These are phyloP conservation scores for Bagarius yarrelli DNA, from an alignment of 2,113 vertebrate genomes.

Conservation along the genomic window DNA sequence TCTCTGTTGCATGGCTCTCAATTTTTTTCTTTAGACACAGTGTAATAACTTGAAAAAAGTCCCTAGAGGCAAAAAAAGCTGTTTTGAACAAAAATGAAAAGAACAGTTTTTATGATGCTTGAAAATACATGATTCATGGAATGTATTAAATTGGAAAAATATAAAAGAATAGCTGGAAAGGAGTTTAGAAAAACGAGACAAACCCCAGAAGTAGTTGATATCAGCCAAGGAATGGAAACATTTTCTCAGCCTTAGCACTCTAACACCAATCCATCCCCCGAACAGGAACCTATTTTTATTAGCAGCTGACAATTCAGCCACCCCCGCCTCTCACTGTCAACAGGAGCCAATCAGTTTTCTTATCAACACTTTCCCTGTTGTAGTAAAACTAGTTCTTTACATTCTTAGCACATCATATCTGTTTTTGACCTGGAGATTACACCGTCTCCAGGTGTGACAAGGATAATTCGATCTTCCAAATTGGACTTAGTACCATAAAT, in stretches of 20 bases:
- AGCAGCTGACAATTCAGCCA: constrained; percentile 59
- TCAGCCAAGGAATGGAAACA: constrained; percentile 36
- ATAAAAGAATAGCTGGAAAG: constrained; percentile 28
- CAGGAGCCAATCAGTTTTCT: constrained; percentile 50
- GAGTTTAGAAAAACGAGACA: constrained; percentile 26
- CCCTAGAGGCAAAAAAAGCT: neutral
- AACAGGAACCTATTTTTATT: constrained; percentile 15
- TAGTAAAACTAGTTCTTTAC: neutral
- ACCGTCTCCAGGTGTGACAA: constrained; percentile 3
- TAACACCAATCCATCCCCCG: constrained; percentile 26
- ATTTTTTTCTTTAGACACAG: neutral
- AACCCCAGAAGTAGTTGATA: constrained; percentile 30
- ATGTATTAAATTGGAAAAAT: constrained; percentile 29
- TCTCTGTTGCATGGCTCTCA: neutral
- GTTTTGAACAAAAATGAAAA: constrained; percentile 1
- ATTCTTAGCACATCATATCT: constrained; percentile 6
- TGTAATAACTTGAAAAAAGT: constrained; percentile 22
- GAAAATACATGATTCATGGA: constrained; percentile 29
- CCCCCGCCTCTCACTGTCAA: constrained; percentile 43
- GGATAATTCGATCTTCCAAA: constrained; percentile 15
- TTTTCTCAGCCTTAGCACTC: constrained; percentile 32
- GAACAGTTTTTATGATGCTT: constrained; percentile 18
- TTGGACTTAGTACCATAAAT: neutral
- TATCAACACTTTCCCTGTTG: constrained; percentile 45
- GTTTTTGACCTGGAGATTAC: neutral